Base-by-base conservation (phyloP, 2,888 invertebrate genomes). In the Volucella inflata region DNA sequence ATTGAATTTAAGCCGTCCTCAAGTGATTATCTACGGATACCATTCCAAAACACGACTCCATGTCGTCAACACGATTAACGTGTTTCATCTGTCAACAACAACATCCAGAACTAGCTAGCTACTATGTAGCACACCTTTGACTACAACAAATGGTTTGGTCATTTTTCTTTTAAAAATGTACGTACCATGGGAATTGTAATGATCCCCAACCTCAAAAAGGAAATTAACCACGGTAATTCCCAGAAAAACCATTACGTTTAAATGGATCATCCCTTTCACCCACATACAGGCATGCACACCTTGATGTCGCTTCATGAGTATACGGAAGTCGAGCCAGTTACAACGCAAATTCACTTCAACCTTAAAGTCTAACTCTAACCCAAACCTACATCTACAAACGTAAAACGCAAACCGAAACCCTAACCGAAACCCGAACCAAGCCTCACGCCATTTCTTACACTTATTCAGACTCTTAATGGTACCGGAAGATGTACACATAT, bases 331-430 rank as follows among this genome's bases (percentile, higher is more conserved):
- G 57, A 67, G 42, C 48, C 71, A 68, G 44, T 72, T 71, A 68
- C 53, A 57, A 48, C 64, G 71, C 71, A 82, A 53, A 30, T 82
- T 67, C 65, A 65, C 53, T 72, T 72, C 67, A 82, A 51, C 70
- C 70, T 30, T 30, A 30, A 30, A 30, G 30, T 30, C 4, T 30
- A 30, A 70, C 70, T 40, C 55, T 40, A 42, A 30, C 36, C 48
- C 55, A 30, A 3, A 21, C 2, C 30, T 6, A 30, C 6, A 30
- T 30, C 30, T 6, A 30, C 30, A 30, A n/a, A n/a, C n/a, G n/a
- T n/a, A n/a, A n/a, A n/a, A n/a, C n/a, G n/a, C n/a, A n/a, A n/a
- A n/a, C n/a, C n/a, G n/a, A n/a, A n/a, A 30, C 6, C 30, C 30
- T 30, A 30, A 30, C 30, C 30, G 6, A 30, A 30, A 30, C 30